These are phyloP conservation scores for Drosophila seclusa DNA, from an alignment of 2,888 invertebrate species.

Conservation along the genomic window DNA sequence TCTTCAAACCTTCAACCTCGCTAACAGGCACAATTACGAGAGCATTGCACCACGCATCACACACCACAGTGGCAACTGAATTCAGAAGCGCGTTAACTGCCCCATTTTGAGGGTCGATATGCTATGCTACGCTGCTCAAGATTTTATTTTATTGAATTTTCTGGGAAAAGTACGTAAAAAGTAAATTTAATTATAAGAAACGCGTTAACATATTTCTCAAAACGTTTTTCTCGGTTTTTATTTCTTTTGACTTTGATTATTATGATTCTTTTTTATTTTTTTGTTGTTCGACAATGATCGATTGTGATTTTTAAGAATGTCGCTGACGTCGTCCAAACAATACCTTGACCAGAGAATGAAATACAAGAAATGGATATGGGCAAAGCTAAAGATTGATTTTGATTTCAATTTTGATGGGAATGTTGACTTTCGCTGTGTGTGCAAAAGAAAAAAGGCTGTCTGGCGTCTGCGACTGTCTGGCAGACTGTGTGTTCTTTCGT, in stretches of 20 bases:
- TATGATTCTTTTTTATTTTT: slow-evolving; percentile 18
- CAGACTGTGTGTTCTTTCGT: slow-evolving; percentile 24
- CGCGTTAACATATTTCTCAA: slow-evolving; percentile 36
- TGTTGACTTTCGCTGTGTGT: slow-evolving; percentile 46
- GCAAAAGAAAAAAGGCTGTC: slow-evolving; percentile 7
- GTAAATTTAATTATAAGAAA: slow-evolving; percentile 64
- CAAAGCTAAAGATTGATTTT: slow-evolving; percentile 73
- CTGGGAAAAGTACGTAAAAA: slow-evolving; percentile 57
- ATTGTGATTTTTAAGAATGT: slow-evolving; percentile 74
- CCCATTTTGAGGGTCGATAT: slow-evolving; percentile 29
- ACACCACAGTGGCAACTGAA: slow-evolving; percentile 62
- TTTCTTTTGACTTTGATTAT: slow-evolving; percentile 41
- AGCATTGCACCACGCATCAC: slow-evolving; percentile 58
- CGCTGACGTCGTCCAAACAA: slow-evolving; percentile 15
- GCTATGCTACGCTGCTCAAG: slow-evolving; percentile 13
- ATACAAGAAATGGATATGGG: slow-evolving; percentile 69
- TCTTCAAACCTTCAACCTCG: slow-evolving; percentile 24
- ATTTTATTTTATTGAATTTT: slow-evolving; percentile 50
- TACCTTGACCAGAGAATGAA: slow-evolving; percentile 26
- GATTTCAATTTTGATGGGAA: slow-evolving; percentile 19
- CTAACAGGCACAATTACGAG: slow-evolving; percentile 56
- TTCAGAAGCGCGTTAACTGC: slow-evolving; percentile 28
- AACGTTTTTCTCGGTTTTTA: slow-evolving; percentile 31
- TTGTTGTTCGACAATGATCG: slow-evolving; percentile 74
- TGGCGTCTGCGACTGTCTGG: slow-evolving; percentile 1